phyloP scores from a whole-genome alignment of 2,113 vertebrate genomes.

The Rutilus rutilus region DNA sequence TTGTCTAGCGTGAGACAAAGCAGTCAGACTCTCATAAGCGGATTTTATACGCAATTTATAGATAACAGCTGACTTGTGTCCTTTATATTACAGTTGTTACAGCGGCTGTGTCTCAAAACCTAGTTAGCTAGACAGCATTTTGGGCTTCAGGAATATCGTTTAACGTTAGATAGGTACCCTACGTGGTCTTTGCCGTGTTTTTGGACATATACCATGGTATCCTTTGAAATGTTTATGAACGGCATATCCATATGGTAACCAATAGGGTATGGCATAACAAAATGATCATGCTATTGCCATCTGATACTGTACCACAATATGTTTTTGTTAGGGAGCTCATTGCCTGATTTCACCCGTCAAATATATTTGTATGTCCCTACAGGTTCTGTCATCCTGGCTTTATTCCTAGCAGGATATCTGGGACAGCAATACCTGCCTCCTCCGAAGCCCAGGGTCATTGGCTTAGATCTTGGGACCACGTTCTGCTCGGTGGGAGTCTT shows the following conservation, averaged over 20 bases:
- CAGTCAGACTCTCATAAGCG: neutral
- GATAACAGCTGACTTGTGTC: neutral
- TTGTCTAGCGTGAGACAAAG: neutral
- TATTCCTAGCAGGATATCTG: slow-evolving; percentile 92
- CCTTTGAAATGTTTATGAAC: neutral
- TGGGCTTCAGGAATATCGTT: neutral
- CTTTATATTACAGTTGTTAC: neutral
- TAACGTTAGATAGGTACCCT: neutral
- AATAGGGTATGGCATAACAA: neutral
- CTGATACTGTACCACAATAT: neutral
- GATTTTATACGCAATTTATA: too few species aligned
- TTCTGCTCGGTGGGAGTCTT: slow-evolving; percentile 96
- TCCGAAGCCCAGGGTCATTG: slow-evolving; percentile 91
- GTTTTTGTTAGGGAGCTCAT: neutral
- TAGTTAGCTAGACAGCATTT: neutral
- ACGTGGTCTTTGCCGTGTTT: neutral
- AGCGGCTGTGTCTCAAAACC: neutral
- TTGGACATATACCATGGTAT: neutral
- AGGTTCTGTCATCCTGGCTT: slow-evolving; percentile 91
- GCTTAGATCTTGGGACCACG: slow-evolving; percentile 94
- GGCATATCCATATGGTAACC: neutral
- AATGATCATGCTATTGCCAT: neutral
- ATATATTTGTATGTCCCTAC: slow-evolving; percentile 45
- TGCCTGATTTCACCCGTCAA: neutral
- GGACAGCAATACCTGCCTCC: slow-evolving; percentile 94